Evolutionary conservation across 2,797 vertebrate species (phyloP), one percentile per base, ranked within the genome.

Genomic region (Bradypus variegatus): DNA sequence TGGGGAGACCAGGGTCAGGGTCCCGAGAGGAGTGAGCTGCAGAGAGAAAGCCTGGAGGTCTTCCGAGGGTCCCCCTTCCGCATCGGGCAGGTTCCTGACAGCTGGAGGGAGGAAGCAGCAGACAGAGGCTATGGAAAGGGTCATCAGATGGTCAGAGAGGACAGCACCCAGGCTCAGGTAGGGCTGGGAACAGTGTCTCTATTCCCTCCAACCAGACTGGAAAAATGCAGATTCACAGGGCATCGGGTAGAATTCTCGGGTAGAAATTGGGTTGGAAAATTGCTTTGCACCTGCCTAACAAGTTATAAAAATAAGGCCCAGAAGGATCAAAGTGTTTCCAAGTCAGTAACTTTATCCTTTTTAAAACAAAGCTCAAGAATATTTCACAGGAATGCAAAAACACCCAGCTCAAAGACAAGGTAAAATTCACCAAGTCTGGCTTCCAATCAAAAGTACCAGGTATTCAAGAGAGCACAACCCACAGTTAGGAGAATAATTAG

Each of bases 331-430:
- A 60, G 45, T 2, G 29, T 77, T 50, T 73, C 87, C 89, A 93
- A 92, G 92, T 93, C 92, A 80, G 76, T 53, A 58, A 76, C 81
- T 25, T 75, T 33, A 65, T 21, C 83, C 72, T 45, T 45, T 45
- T 45, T 87, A 91, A 83, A 79, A 73, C 38, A 36, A 67, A 88
- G 38, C 41, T 62, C 72, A 21, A n/a, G 64, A 86, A 38, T 60
- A 70, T 79, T 50, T 58, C 60, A 31, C 38, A 67, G 53, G 82
- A 88, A 75, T 33, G 27, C 31, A 78, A 50, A 84, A 64, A 73
- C 12, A 50, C 1, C 19, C 21, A 12, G n/a, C 19, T 7, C 45
- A 41, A 3, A 50, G 6, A 33, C 8, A 3, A 76, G 31, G 91
- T 36, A 29, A 62, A 13, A 65, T 70, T 69, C 41, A 6, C 70